A percentile compares a stretch with the other conserved stretches of the same genome.
Evolutionary conservation across 2,113 vertebrate species (phyloP).

Genomic region (Cyanistes caeruleus): DNA sequence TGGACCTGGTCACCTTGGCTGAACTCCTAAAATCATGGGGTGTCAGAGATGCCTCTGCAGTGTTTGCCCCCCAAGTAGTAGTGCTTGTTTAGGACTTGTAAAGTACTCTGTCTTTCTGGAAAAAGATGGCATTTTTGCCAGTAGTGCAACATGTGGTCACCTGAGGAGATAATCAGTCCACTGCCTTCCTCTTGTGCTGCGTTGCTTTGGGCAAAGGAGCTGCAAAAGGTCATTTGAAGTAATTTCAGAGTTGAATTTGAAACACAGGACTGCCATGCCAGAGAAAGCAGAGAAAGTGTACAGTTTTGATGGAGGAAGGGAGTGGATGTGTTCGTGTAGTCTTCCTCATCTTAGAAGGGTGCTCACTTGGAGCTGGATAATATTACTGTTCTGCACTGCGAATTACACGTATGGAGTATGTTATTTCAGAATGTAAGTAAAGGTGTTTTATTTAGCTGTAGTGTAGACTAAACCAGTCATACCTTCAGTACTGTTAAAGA

Average conservation of each 20-base stretch:
- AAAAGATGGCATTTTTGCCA: background rate
- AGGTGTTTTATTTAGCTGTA: background rate
- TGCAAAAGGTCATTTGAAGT: conserved; percentile 16
- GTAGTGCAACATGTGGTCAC: conserved; percentile 22
- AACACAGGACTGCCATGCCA: background rate
- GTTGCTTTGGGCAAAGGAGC: conserved; percentile 41
- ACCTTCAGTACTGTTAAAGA: background rate
- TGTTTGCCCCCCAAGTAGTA: fast-evolving
- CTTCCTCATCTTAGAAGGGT: background rate
- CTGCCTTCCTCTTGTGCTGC: background rate
- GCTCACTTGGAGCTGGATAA: background rate
- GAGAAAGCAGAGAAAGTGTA: background rate
- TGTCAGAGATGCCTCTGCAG: background rate
- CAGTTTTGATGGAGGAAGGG: background rate
- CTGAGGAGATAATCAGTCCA: background rate
- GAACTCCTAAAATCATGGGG: background rate
- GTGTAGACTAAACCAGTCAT: background rate
- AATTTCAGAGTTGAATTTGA: conserved; percentile 37
- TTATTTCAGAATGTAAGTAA: fast-evolving
- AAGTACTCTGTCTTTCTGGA: background rate
- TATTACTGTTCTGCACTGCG: background rate
- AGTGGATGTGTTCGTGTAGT: background rate
- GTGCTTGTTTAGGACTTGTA: background rate
- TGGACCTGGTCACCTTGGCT: background rate
- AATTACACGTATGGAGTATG: background rate